A percentile compares a stretch with the other conserved stretches of the same genome.
These are phyloP conservation scores for Pseudococcus longispinus DNA, from an alignment of 2,888 invertebrate species.

Conservation along the genomic window DNA sequence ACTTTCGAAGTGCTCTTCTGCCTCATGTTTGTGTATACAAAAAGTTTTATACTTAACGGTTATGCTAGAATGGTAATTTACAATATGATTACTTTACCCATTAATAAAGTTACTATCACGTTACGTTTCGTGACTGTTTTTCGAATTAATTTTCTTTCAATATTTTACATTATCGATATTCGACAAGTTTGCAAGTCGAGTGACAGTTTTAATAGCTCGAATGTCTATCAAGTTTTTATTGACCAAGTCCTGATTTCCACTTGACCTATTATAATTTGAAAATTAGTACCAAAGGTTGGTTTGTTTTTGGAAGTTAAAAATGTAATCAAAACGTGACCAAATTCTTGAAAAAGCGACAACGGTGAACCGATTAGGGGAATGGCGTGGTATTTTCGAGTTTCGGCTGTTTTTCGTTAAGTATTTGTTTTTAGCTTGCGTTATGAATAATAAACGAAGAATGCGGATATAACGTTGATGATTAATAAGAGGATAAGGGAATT, in stretches of 20 bases:
- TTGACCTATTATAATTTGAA: not conserved
- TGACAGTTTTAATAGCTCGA: not conserved
- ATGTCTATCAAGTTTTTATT: not conserved
- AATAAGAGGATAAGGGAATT: not conserved
- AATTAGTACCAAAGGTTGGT: not conserved
- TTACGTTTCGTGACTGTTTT: constrained; percentile 39
- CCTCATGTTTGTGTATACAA: not conserved
- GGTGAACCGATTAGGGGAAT: not conserved
- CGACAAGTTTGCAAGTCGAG: not conserved
- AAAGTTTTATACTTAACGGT: not conserved
- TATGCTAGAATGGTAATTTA: not conserved
- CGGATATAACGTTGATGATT: not conserved
- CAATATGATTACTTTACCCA: constrained; percentile 8
- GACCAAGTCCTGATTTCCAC: not conserved
- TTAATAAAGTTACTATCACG: constrained; percentile 20
- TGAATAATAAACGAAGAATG: not conserved
- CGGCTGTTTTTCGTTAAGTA: not conserved
- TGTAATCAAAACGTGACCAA: not conserved
- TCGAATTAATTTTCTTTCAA: constrained; percentile 10
- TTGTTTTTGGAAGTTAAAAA: not conserved
- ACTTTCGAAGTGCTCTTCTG: not conserved
- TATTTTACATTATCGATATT: not conserved
- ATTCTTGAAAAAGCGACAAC: not conserved
- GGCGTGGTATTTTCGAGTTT: not conserved
- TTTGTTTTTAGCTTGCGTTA: not conserved